These are phyloP conservation scores for Agapornis roseicollis DNA, from an alignment of 2,113 vertebrate genomes.

Conservation along the genomic window DNA sequence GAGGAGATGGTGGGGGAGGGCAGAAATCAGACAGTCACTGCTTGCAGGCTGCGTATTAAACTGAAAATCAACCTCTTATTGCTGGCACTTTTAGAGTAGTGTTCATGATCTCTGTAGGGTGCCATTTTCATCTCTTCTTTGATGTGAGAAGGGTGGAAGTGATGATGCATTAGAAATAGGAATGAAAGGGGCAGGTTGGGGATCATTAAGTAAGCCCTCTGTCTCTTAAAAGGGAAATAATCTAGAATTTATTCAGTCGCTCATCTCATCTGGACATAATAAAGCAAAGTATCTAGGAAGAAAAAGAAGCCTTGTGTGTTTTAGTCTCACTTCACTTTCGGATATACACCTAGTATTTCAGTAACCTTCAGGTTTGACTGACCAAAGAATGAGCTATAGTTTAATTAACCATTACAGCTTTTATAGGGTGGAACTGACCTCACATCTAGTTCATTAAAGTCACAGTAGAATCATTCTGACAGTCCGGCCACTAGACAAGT, in stretches of 20 bases:
- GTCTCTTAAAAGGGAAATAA: conserved; percentile 15
- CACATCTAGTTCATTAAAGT: conserved; percentile 30
- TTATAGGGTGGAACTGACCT: conserved; percentile 12
- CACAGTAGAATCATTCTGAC: conserved; percentile 22
- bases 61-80: conserved; percentile 28
- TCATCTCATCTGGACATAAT: background rate
- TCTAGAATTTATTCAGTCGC: background rate
- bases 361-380: background rate
- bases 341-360: background rate
- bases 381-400: background rate
- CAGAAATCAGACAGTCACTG: background rate
- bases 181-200: conserved; percentile 20
- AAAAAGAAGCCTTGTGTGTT: background rate
- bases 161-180: conserved; percentile 19
- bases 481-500: conserved; percentile 17
- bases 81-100: background rate
- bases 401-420: conserved; percentile 51
- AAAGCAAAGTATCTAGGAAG: background rate
- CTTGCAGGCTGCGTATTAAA: background rate
- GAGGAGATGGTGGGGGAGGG: background rate
- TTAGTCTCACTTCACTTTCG: background rate
- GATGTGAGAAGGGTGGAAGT: conserved; percentile 13
- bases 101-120: background rate
- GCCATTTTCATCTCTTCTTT: conserved; percentile 37
- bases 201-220: background rate